Base-by-base conservation (phyloP, 2,797 vertebrate genomes). In the Mormyrops attenuatus region DNA sequence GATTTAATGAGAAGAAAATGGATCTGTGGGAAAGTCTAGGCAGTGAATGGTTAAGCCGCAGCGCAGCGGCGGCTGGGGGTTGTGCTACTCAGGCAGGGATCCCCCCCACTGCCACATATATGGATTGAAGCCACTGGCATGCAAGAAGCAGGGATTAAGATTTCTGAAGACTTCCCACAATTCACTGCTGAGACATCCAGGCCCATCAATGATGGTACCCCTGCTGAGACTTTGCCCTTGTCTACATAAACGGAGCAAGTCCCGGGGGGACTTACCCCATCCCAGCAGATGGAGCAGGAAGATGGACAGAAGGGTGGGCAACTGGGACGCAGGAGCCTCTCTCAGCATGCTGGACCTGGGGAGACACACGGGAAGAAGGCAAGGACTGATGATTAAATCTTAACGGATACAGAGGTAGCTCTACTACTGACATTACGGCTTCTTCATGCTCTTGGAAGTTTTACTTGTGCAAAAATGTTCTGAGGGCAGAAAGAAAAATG, bases 261-360 rank as follows among this genome's bases (percentile, higher is more conserved):
- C 49, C 30, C 22, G 73, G 17, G 3, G 11, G 22, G 44, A 91
- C 92, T 92, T 89, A 93, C 92, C 91, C 47, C 49, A 87, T 89
- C 63, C 88, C 0, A 34, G 49, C 9, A 44, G 88, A 22, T 90
- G 69, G 87, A 80, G 69, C 7, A 92, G 87, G n/a, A 92, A 38
- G 73, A 92, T 11, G 5, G 13, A 38, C 30, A 84, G 15, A 13
- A 92, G 88, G 86, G 87, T 60, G 88, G 34, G 88, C 52, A 91
- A 85, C 49, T 80, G 69, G n/a, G 50, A 44, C 4, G 52, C 85
- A 5, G 4, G 22, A 11, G 57, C 69, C 44, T 86, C 66, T 60
- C 26, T n/a, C 26, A 26, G 63, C 92, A 93, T 93, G 89, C 87
- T 92, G 90, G 47, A 34, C 77, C 88, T 90, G 44, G 47, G 66